Evolutionary conservation across 2,113 vertebrate genomes (phyloP).

Genomic region (Callipepla squamata): DNA sequence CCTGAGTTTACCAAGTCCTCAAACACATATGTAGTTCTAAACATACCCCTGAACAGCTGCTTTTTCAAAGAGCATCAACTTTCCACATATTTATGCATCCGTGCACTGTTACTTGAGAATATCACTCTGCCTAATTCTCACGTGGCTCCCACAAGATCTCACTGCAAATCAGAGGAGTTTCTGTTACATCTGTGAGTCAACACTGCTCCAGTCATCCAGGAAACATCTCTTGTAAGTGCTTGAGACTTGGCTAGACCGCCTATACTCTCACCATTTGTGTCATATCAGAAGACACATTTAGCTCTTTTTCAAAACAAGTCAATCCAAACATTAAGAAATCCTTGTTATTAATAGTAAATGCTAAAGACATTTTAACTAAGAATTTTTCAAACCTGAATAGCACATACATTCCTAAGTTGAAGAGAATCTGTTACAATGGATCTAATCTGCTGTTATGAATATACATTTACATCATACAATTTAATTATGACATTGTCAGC

Average conservation of each 20-base stretch:
- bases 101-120: not conserved
- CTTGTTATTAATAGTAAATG: not conserved
- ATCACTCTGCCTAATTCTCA: not conserved
- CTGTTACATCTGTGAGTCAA: not conserved
- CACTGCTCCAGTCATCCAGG: not conserved
- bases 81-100: not conserved
- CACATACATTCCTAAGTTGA: not conserved
- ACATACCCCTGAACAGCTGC: fast-evolving
- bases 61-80: not conserved
- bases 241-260: not conserved
- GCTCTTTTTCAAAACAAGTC: not conserved
- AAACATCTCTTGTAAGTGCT: not conserved
- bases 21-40: not conserved
- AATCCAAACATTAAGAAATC: not conserved
- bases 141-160: not conserved
- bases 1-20: not conserved
- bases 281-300: not conserved
- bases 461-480: not conserved
- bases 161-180: not conserved
- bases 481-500: not conserved
- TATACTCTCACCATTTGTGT: not conserved
- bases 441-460: not conserved
- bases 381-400: not conserved
- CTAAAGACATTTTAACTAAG: not conserved
- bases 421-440: not conserved